Evolutionary conservation across 2,888 invertebrate genomes (phyloP).

Genomic region (Agrochola litura): DNA sequence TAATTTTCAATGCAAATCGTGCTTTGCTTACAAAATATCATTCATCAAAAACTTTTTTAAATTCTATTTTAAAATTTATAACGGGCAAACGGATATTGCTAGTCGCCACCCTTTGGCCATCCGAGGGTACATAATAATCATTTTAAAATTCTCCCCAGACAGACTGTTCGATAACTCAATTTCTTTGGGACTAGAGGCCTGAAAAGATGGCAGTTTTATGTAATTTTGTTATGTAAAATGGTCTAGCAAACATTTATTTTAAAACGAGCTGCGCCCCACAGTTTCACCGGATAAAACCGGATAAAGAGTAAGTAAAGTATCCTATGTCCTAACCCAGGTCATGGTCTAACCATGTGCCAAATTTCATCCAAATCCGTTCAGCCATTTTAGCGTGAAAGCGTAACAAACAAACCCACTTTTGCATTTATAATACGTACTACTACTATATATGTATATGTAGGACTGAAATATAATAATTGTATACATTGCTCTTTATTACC

Average conservation of each 20-base stretch:
- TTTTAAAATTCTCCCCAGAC: constrained; percentile 62
- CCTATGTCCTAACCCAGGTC: too few relatives aligned
- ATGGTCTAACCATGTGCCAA: too few relatives aligned
- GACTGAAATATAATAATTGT: too few relatives aligned
- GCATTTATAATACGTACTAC: too few relatives aligned
- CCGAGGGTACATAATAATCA: constrained; percentile 49
- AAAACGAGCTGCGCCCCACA: background rate
- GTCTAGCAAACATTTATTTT: background rate
- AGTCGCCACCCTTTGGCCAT: constrained; percentile 41
- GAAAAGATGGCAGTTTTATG: constrained; percentile 44
- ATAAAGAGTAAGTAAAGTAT: too few relatives aligned
- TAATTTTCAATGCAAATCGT: constrained; percentile 17
- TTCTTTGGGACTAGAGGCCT: constrained; percentile 49
- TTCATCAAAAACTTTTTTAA: constrained; percentile 35
- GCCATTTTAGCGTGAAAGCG: too few relatives aligned
- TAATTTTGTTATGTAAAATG: constrained; percentile 1
- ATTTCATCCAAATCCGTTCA: too few relatives aligned
- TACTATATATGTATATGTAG: too few relatives aligned
- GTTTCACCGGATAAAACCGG: too few relatives aligned
- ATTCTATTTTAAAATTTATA: constrained; percentile 61
- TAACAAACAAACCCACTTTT: too few relatives aligned
- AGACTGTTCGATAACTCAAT: constrained; percentile 60
- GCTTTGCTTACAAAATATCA: constrained; percentile 20
- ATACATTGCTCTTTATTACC: too few relatives aligned
- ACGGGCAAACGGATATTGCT: constrained; percentile 30